Conservation (phyloP, 2,888 invertebrate genomes). For the Strigamia maritima region DNA sequence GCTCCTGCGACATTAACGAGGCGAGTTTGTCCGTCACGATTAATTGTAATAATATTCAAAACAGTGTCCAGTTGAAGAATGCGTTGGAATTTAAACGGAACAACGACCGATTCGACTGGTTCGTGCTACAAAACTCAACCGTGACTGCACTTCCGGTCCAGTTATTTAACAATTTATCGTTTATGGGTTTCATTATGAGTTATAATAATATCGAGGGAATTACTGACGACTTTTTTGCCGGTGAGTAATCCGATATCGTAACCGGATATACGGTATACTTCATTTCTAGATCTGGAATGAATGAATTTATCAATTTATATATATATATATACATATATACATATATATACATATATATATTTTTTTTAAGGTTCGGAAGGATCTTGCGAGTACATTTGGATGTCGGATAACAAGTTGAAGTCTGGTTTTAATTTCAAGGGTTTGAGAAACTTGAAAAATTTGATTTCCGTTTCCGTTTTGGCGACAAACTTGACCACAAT, state of each 20-base stretch:
- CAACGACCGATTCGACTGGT: not conserved
- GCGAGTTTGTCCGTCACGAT: not conserved
- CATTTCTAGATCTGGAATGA: not conserved
- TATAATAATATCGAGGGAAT: not conserved
- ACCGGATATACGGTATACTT: not conserved
- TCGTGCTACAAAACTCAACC: not conserved
- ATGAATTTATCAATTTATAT: too few species aligned
- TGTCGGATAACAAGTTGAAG: not conserved
- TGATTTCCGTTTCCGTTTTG: not conserved
- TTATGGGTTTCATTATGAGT: not conserved
- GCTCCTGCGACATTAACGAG: not conserved
- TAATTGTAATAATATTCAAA: not conserved
- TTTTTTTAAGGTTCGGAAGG: not conserved
- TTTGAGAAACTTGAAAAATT: not conserved
- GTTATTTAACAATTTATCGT: not conserved
- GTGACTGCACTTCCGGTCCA: not conserved
- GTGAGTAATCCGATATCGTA: not conserved
- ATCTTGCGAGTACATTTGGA: constrained; percentile 2
- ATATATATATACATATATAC: too few species aligned
- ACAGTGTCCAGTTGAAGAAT: not conserved
- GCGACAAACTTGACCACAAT: not conserved
- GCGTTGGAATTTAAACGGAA: not conserved
- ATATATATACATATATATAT: too few species aligned
- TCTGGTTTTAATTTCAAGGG: constrained; percentile 16
- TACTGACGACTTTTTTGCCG: not conserved